Base-by-base conservation (phyloP, 2,113 vertebrate genomes). In the Eonycteris spelaea region DNA sequence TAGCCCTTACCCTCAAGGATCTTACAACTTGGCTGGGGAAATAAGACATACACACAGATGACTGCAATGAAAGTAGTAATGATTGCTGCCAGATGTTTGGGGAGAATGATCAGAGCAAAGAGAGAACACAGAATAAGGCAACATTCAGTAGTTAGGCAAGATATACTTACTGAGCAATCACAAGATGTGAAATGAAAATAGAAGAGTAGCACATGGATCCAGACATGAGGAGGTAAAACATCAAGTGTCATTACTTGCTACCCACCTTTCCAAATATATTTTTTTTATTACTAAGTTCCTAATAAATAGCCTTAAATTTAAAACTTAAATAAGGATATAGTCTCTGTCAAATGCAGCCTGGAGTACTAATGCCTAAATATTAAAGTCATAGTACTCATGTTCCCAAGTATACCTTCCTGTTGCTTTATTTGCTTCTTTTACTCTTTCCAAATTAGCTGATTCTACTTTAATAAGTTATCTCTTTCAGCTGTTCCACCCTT, bases 1-100 rank as follows among this genome's bases (percentile, higher is more conserved):
- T 63, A 87, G 63, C 38, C 61, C 65, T 95, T 91, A 89, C 79
- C 95, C 68, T 92, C 70, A 78, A 95, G 92, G 74, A 83, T 91
- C 95, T 94, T 79, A 90, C 73, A 89, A 43, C 15, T 71, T 89
- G 83, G 82, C 61, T n/a, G 70, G 90, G 73, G 48, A 83, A 94
- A 82, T 63, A 51, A 74, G 82, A 63, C 74, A 80, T 0, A 28
- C 74, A 86, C 61, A 86, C 40, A 88, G 90, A 94, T 83, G 78
- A 40, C 28, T 45, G 35, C 74, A 77, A 40, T 35, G 79, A 70
- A 91, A 51, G 48, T 59, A 83, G 68, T 24, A 71, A 67, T 80
- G 86, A 61, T 63, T 19, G 5, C 67, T 61, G 40, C 48, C 91
- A 96, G 91, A 83, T 93, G 92, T 93, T 91, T 65, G 30, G 71